These are phyloP conservation scores for Grus americana DNA, from an alignment of 2,113 vertebrate genomes.

Conservation along the genomic window DNA sequence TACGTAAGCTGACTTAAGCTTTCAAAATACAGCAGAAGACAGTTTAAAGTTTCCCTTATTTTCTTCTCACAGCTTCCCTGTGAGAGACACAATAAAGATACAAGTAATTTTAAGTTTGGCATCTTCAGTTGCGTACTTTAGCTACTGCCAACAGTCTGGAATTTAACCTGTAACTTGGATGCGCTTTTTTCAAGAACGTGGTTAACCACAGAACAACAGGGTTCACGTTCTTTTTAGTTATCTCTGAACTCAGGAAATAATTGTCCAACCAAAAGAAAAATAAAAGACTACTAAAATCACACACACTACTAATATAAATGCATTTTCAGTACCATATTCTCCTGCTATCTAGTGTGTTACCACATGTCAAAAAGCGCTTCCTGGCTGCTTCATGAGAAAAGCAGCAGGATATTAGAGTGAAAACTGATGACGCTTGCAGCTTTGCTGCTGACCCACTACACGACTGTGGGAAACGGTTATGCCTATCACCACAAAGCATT, in stretches of 20 bases:
- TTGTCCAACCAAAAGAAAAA: not conserved
- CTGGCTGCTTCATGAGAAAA: not conserved
- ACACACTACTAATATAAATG: fast-evolving
- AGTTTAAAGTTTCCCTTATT: not conserved
- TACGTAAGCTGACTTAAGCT: fast-evolving
- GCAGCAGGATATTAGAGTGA: not conserved
- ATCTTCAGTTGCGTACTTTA: not conserved
- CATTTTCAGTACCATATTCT: not conserved
- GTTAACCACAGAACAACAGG: not conserved
- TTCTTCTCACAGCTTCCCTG: not conserved
- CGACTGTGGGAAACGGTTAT: not conserved
- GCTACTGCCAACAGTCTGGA: not conserved
- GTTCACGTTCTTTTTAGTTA: not conserved
- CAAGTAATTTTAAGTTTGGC: not conserved
- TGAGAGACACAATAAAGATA: not conserved
- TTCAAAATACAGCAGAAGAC: not conserved
- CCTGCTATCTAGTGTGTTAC: not conserved
- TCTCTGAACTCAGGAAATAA: not conserved
- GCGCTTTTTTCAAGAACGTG: fast-evolving
- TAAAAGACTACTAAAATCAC: not conserved
- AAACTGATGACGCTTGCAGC: not conserved
- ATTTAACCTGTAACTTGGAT: no score
- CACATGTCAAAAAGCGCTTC: fast-evolving
- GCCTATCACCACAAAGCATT: not conserved
- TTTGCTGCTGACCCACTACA: not conserved